Evolutionary conservation across 30 jellyfish, hydroid and myxozoan species (phyloP).

Genomic region (Turritopsis rubra): DNA sequence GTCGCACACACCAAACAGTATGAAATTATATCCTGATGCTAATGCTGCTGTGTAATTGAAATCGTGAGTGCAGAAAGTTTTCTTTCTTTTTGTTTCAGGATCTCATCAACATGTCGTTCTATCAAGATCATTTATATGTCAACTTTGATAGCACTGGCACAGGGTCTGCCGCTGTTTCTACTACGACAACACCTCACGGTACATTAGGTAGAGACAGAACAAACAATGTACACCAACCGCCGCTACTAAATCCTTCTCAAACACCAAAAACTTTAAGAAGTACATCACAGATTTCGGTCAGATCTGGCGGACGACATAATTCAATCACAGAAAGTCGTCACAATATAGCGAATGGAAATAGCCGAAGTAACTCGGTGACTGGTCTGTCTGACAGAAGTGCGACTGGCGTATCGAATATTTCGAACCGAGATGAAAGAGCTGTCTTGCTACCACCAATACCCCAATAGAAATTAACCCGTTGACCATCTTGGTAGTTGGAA

Average conservation of each 20-base stretch:
- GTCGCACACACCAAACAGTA: too few relatives aligned
- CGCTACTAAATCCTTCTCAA: conserved; percentile 8
- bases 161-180: conserved; percentile 33
- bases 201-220: neutral
- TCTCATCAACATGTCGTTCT: conserved; percentile 67
- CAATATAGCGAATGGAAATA: neutral
- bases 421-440: conserved; percentile 18
- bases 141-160: conserved; percentile 56
- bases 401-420: conserved; percentile 13
- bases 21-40: too few relatives aligned
- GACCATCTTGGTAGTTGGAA: neutral
- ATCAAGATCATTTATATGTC: conserved; percentile 83
- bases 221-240: neutral
- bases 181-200: conserved; percentile 52
- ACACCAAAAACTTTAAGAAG: conserved; percentile 9
- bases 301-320: neutral
- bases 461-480: neutral
- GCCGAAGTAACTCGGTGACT: neutral
- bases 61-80: too few relatives aligned
- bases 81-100: conserved; percentile 41
- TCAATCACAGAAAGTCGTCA: neutral
- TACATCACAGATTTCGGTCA: neutral
- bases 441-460: conserved; percentile 15
- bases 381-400: conserved; percentile 21
- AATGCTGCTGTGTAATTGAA: too few relatives aligned